A percentile compares a stretch with the other conserved stretches of the same genome.
phyloP scores from a whole-genome alignment of 1,140 invertebrate genomes.

The Bathynomus jamesi region DNA sequence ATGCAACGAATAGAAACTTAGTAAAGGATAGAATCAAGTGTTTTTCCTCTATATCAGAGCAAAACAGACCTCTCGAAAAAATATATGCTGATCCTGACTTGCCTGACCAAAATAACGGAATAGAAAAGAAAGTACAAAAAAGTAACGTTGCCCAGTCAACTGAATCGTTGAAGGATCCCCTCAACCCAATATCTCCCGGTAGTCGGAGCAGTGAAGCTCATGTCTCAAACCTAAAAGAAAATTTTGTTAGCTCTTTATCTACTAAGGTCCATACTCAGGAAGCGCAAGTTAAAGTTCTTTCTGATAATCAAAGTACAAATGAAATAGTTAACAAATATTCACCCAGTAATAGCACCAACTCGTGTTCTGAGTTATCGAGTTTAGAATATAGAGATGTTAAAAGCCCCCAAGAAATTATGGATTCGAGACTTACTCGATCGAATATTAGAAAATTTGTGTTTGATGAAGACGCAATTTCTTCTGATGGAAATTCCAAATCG shows the following conservation, averaged over 20 bases:
- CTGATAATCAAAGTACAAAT: conserved; percentile 20
- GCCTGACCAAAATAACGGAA: background rate
- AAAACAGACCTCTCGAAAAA: background rate
- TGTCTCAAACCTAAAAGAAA: conserved; percentile 30
- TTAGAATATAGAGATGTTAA: conserved; percentile 27
- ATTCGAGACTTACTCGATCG: conserved; percentile 32
- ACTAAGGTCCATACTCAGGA: conserved; percentile 35
- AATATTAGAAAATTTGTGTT: conserved; percentile 37
- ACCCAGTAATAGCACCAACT: background rate
- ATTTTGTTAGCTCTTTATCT: conserved; percentile 31
- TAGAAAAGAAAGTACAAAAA: background rate
- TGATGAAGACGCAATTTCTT: conserved; percentile 29
- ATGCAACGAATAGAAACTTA: conserved; percentile 45
- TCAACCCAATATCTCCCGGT: conserved; percentile 17
- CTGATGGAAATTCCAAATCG: no score
- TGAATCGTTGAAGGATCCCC: conserved; percentile 23
- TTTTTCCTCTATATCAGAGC: conserved; percentile 39
- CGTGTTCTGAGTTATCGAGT: conserved; percentile 19
- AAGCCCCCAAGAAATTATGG: conserved; percentile 37
- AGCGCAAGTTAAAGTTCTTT: conserved; percentile 35
- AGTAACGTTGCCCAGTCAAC: background rate
- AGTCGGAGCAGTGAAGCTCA: conserved; percentile 25
- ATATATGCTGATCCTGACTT: background rate
- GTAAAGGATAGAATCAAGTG: conserved; percentile 50
- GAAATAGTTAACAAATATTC: conserved; percentile 9